Evolutionary conservation across 1,140 invertebrate genomes (phyloP).

Genomic region (Pseudomyrmex cubaensis): DNA sequence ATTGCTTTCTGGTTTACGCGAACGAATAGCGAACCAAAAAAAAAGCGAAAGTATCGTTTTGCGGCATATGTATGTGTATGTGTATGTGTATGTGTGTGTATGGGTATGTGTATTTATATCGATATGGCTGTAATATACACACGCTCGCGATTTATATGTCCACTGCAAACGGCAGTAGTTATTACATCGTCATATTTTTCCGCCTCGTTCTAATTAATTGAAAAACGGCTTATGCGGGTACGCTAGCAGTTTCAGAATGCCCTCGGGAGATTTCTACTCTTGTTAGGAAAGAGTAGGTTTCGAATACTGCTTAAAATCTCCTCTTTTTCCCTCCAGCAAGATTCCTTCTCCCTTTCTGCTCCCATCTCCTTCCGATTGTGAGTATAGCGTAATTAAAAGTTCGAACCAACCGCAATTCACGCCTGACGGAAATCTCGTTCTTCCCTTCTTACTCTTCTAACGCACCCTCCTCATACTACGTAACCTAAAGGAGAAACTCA

Average conservation of each 20-base stretch:
- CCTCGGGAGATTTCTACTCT: constrained; percentile 71
- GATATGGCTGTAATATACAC: constrained; percentile 9
- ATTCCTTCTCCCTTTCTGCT: not conserved
- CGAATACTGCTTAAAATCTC: constrained; percentile 64
- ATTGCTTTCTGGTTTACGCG: constrained; percentile 5
- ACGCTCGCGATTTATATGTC: constrained; percentile 26
- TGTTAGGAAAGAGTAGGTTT: constrained; percentile 69
- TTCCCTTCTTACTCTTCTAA: not conserved
- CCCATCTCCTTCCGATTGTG: constrained; percentile 56
- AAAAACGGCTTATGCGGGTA: constrained; percentile 30
- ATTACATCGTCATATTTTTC: constrained; percentile 45
- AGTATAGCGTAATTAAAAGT: constrained; percentile 81
- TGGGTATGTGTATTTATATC: constrained; percentile 3
- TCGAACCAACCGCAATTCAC: constrained; percentile 77
- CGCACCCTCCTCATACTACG: constrained; percentile 15
- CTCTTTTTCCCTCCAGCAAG: constrained; percentile 19
- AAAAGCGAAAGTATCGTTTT: constrained; percentile 29
- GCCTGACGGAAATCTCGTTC: constrained; percentile 63
- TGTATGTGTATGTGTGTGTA: not conserved
- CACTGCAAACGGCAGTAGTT: constrained; percentile 46
- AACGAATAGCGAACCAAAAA: constrained; percentile 7
- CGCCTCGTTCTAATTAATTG: constrained; percentile 60
- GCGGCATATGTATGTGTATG: not conserved
- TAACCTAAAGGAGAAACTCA: not conserved
- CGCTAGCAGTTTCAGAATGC: constrained; percentile 10